Base-by-base conservation (phyloP, 2,113 vertebrate species). In the Campylomormyrus numenius region DNA sequence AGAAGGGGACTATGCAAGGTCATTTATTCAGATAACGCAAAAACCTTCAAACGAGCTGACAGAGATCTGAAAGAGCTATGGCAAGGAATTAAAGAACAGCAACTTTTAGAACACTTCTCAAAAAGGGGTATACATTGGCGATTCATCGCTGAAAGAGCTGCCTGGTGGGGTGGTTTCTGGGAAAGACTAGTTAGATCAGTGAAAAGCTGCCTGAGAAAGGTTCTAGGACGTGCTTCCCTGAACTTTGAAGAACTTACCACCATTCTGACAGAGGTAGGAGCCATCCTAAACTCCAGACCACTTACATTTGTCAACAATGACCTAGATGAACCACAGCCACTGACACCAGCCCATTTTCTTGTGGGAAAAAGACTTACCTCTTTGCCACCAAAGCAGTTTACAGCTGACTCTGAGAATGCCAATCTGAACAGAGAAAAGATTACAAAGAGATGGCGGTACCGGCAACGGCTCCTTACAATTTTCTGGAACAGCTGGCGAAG, bases 281-380 rank as follows among this genome's bases (percentile, higher is more conserved):
- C 74, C 3, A 85, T 48, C 2, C 27, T 89, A 4, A 89, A 89
- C 66, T 89, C 70, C 13, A 56, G 89, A 58, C 89, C 84, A 52
- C 66, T 90, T 21, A 88, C 89, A 24, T 87, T 87, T 87, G 84
- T 90, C 42, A 17, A 50, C 74, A 89, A 83, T 49, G 46, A 89
- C 35, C 35, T 70, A 0, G 53, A 70, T 66, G 88, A 89, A 39
- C 74, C 27, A 31, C 56, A 58, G 50, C 90, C 87, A 50, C 83
- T 89, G 83, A 89, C 56, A 42, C 52, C 74, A 62, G 90, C 45
- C 10, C 56, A 90, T 50, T 88, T 88, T 42, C 85, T 87, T 31
- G 56, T 90, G 31, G 89, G 85, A 62, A 85, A 87, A 90, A 27
- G 53, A 62, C 83, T 90, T 11, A 87, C 84, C 85, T 90, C 53